These are phyloP conservation scores for Psittacula derbiana DNA, from an alignment of 2,797 vertebrate species.

Conservation along the genomic window DNA sequence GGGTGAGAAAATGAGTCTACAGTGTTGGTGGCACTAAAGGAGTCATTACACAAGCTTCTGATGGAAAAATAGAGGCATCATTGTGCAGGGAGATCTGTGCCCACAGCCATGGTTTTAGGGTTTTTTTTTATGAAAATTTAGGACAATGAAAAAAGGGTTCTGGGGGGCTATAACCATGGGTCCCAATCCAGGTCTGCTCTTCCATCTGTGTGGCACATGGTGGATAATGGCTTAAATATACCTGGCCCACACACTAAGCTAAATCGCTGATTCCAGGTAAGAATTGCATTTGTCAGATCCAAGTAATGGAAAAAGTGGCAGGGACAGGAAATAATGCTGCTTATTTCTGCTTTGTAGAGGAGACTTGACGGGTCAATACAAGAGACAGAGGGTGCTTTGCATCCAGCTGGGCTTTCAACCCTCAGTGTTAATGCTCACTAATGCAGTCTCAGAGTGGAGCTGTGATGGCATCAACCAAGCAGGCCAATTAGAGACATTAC, in stretches of 20 bases:
- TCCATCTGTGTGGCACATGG: accelerated
- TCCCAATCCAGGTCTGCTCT: background rate
- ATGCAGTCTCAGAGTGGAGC: accelerated
- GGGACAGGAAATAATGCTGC: background rate
- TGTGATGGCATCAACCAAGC: background rate
- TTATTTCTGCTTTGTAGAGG: background rate
- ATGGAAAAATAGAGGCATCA: background rate
- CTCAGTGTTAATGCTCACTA: accelerated
- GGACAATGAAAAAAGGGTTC: background rate
- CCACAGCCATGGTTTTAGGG: background rate
- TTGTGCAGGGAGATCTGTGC: background rate
- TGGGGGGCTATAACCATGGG: accelerated
- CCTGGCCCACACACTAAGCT: background rate
- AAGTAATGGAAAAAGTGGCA: background rate
- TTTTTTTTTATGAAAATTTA: background rate
- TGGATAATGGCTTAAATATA: background rate
- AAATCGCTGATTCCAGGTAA: background rate
- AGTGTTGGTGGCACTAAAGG: background rate
- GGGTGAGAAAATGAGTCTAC: background rate
- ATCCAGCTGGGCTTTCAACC: background rate
- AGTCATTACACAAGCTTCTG: background rate
- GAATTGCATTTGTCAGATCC: background rate
- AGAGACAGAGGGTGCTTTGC: background rate
- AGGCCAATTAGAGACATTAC: background rate
- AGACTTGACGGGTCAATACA: accelerated